phyloP scores from a whole-genome alignment of 2,888 invertebrate species.

The Ennomos quercinarius region DNA sequence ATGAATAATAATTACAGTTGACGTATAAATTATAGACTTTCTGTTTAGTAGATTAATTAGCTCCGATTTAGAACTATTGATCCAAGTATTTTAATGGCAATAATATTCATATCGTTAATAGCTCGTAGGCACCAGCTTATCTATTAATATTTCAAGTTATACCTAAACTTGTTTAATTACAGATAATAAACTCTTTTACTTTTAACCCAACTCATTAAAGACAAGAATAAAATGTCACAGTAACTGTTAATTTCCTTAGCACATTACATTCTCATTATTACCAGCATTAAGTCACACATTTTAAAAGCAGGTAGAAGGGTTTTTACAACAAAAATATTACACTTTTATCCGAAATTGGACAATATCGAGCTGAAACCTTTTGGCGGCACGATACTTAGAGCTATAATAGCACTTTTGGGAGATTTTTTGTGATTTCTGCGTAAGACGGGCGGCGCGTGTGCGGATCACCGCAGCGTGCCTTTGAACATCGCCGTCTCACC shows the following conservation, averaged over 20 bases:
- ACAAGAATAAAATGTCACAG: constrained; percentile 3
- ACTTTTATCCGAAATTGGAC: constrained; percentile 46
- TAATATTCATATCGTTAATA: constrained; percentile 54
- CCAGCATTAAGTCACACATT: constrained; percentile 5
- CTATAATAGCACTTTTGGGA: constrained; percentile 51
- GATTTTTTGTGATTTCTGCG: constrained; percentile 64
- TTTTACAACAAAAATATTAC: constrained; percentile 36
- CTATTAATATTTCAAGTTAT: constrained; percentile 39
- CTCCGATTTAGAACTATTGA: constrained; percentile 59
- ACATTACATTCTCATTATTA: constrained; percentile 2
- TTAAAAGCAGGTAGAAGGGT: constrained; percentile 31
- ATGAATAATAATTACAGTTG: constrained; percentile 74
- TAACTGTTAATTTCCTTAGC: neutral
- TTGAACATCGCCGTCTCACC: constrained; percentile 51
- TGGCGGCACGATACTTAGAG: constrained; percentile 49
- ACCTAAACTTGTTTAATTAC: constrained; percentile 23
- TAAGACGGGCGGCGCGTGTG: constrained; percentile 60
- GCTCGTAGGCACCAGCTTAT: constrained; percentile 41
- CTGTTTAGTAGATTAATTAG: constrained; percentile 72
- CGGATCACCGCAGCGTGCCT: constrained; percentile 50
- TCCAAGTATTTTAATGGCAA: constrained; percentile 61
- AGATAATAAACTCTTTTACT: constrained; percentile 18
- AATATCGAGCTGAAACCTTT: constrained; percentile 47
- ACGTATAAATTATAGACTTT: constrained; percentile 73
- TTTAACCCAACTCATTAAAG: constrained; percentile 15